These are phyloP conservation scores for Melinopterus prodromus DNA, from an alignment of 2,888 invertebrate species.

Conservation along the genomic window DNA sequence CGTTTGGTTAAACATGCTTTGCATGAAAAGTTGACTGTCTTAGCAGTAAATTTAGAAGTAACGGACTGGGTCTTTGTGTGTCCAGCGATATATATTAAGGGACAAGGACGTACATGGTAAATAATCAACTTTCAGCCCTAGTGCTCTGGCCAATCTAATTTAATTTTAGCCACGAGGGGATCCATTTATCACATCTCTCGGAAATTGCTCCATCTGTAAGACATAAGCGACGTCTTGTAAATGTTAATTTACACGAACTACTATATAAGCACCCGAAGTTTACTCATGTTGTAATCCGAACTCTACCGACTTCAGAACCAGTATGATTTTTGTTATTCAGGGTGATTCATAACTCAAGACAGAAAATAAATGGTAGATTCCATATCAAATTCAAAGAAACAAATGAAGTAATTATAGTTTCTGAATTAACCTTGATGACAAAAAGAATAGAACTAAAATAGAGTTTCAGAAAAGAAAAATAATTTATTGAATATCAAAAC, in stretches of 20 bases:
- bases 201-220: conserved; percentile 64
- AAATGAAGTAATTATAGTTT: too few relatives aligned
- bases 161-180: conserved; percentile 62
- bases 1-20: conserved; percentile 65
- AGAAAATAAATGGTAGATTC: too few relatives aligned
- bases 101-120: conserved; percentile 70
- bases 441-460: too few relatives aligned
- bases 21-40: conserved; percentile 70
- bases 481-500: too few relatives aligned
- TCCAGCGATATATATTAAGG: conserved; percentile 66
- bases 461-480: too few relatives aligned
- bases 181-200: conserved; percentile 67
- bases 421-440: too few relatives aligned
- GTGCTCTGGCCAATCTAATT: conserved; percentile 20
- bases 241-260: conserved; percentile 70
- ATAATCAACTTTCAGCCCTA: conserved; percentile 39
- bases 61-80: conserved; percentile 84
- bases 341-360: too few relatives aligned
- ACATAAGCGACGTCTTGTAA: conserved; percentile 61
- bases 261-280: conserved; percentile 64
- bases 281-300: conserved; percentile 76
- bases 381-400: too few relatives aligned
- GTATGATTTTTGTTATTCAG: conserved; percentile 56
- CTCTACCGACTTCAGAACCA: conserved; percentile 69
- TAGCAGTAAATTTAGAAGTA: conserved; percentile 72